A percentile compares a stretch with the other conserved stretches of the same genome.
phyloP scores from a whole-genome alignment of 1,140 invertebrate genomes.

The Portunus trituberculatus region DNA sequence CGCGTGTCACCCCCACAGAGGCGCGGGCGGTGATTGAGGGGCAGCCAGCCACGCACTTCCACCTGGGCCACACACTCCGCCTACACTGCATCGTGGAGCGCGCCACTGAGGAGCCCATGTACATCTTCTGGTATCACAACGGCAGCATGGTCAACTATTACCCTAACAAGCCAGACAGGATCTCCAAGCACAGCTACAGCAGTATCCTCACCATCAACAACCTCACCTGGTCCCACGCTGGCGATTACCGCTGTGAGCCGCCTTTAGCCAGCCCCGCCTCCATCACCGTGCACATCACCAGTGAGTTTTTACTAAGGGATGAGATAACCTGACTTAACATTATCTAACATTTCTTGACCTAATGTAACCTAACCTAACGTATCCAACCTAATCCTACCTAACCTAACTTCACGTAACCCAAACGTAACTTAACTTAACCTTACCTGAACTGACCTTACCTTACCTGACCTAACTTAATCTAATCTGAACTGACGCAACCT shows the following conservation, averaged over 20 bases:
- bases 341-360: too few species aligned
- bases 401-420: too few species aligned
- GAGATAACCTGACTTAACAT: too few species aligned
- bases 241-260: slow-evolving; percentile 49
- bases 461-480: too few species aligned
- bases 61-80: slow-evolving; percentile 28
- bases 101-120: slow-evolving; percentile 45
- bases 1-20: neutral
- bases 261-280: slow-evolving; percentile 40
- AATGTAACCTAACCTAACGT: too few species aligned
- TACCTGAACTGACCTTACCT: too few species aligned
- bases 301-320: neutral
- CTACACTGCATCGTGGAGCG: slow-evolving; percentile 41
- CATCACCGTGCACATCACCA: slow-evolving; percentile 33
- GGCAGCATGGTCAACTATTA: slow-evolving; percentile 56
- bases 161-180: slow-evolving; percentile 27
- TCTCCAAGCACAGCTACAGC: slow-evolving; percentile 41
- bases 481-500: too few species aligned
- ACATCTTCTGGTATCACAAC: slow-evolving; percentile 68
- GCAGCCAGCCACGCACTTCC: slow-evolving; percentile 36
- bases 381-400: too few species aligned
- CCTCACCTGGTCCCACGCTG: slow-evolving; percentile 44
- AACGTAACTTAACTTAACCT: too few species aligned
- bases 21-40: slow-evolving; percentile 52
- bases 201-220: slow-evolving; percentile 49